Base-by-base conservation (phyloP, 2,113 vertebrate genomes). In the Lutjanus erythropterus region DNA sequence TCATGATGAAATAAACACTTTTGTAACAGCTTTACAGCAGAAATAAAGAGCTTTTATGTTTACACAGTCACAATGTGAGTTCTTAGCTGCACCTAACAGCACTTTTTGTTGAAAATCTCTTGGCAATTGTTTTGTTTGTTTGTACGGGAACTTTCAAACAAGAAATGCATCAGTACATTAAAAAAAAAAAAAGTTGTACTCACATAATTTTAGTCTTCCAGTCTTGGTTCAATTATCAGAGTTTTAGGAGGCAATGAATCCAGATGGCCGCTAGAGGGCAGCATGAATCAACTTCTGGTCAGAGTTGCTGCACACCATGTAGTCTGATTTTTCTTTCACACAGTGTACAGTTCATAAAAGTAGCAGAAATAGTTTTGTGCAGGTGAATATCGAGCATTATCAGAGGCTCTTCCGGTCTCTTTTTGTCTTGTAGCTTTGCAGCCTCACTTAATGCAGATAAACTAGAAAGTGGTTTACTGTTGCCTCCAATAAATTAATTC, bases 251-350 rank as follows among this genome's bases (percentile, higher is more conserved):
- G 72, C 58, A 41, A 72, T 84, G 18, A 72, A 18, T 18, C 7
- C 12, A 46, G 11, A 1, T 27, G 27, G 21, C 83, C 89, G 78
- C 65, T 69, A 86, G 78, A 18, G 61, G 86, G 86, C 90, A 89
- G 78, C 5, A 62, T 65, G 11, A 18, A 19, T 65, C 66, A 86
- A 91, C 53, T 47, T 78, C 61, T 79, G 33, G 3, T 0, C 16
- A 3, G 53, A 55, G 18, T 16, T 16, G 1, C 21, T 25, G 15
- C 27, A 77, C 46, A 59, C 14, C 46, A 68, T 7, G 1, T 0
- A 47, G 25, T 61, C 21, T 25, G 19, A 0, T 66, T 39, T 1
- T 47, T 61, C 25, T 37, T 21, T 46, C 53, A 44, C 35, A 42
- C 16, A 16, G 42, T 41, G 35, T 7, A 21, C 0, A 9, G 16